Base-by-base conservation (phyloP, 1,140 invertebrate species). In the Dufourea novaeangliae region DNA sequence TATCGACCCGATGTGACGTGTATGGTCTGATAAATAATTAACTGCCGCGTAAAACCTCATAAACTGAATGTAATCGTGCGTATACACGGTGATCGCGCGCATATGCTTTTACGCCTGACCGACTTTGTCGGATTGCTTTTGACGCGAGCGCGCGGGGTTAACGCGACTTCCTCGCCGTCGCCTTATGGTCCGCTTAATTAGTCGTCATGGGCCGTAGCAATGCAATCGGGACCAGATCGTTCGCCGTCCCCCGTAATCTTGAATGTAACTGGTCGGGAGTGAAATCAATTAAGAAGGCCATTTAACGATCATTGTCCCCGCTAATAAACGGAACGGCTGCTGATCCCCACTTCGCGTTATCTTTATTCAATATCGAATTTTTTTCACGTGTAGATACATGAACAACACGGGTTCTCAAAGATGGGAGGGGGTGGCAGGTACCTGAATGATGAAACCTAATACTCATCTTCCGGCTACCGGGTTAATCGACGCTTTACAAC, bases 1-100 rank as follows among this genome's bases (percentile, higher is more conserved):
- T 76, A 76, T 76, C 73, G 54, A 3, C 14, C 0, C 2, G 66
- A n/a, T n/a, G 68, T 59, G 66, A 76, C 73, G 11, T 44, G 54
- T 34, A 34, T 3, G 27, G n/a, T 11, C 29, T 17, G 73, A 76
- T 76, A 76, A 69, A 76, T 76, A 76, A 76, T 76, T 76, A 76
- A 76, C 54, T 22, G 73, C 39, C 41, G 61, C 17, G 54, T 69
- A 22, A 76, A 76, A 37, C 29, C 39, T 61, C 50, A 29, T 74
- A 74, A 74, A 74, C 50, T 44, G n/a, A 59, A 69, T 39, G 62
- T 72, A 72, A 72, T 72, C 70, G 72, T 56, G 50, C 61, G 61
- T 57, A 17, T 20, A 34, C 50, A 54, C 41, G 12, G 20, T 69
- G 57, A 76, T 68, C 66, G 22, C 27, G n/a, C 67, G 71, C 56